Base-by-base conservation (phyloP, 2,888 invertebrate species). In the Desoria tigrina region DNA sequence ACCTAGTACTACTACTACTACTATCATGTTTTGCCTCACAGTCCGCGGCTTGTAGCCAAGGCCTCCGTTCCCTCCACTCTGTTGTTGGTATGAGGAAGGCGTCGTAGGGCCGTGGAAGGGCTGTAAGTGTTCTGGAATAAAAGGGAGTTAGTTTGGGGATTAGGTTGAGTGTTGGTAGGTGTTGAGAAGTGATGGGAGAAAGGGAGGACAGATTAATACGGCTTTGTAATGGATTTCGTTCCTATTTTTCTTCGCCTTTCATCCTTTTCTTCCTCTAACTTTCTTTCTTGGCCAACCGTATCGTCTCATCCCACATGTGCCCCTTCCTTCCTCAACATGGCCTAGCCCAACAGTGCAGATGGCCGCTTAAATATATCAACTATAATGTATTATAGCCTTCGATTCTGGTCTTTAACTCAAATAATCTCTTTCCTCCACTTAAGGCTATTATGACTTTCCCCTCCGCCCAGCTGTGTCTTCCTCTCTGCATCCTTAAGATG, bases 151-250 rank as follows among this genome's bases (percentile, higher is more conserved):
- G 57, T 57, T 57, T 37, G n/a, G 42, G 57, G 57, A 57, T 57
- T 57, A 57, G 7, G n/a, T 39, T 57, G 57, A 21, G 57, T 57
- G 57, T 14, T 32, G 42, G 42, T 39, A 57, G 42, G 55, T 55
- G 55, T 55, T 55, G 55, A 55, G 55, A 55, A 45, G n/a, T 45
- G 45, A 45, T 45, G 45, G 51, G 57, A 42, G 42, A 57, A 42
- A 26, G 57, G 57, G 42, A 57, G 37, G 55, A 57, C 57, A 57
- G 57, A 57, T 57, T 57, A 57, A 57, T 57, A 42, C 39, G 57
- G 42, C 57, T 57, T 57, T 57, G 57, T 57, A 57, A 57, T 57
- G 42, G 57, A 57, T 57, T 57, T 57, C 32, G 23, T 55, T 32
- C 28, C 27, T 18, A 4, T 18, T 18, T 51, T 27, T 51, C 21